Evolutionary conservation across 2,888 invertebrate genomes (phyloP).

Genomic region (Poecilobothrus nobilitatus): DNA sequence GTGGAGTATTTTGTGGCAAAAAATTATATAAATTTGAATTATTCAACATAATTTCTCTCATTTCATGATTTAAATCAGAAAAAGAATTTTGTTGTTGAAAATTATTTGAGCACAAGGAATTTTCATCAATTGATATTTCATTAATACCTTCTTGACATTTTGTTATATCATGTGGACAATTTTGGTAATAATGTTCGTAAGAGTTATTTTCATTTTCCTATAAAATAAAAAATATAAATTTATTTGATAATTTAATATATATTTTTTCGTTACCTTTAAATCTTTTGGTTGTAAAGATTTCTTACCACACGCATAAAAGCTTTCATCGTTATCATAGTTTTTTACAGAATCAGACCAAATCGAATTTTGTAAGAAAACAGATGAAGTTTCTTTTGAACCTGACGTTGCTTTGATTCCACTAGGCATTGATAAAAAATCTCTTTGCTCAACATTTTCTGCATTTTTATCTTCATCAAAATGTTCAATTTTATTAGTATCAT

Average conservation of each 20-base stretch:
- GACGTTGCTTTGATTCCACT: conserved; percentile 19
- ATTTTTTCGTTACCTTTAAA: conserved; percentile 15
- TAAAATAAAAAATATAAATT: not conserved
- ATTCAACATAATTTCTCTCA: conserved; percentile 21
- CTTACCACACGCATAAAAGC: conserved; percentile 32
- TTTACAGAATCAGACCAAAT: conserved; percentile 46
- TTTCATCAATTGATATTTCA: conserved; percentile 24
- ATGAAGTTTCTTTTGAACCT: conserved; percentile 25
- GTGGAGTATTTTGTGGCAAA: conserved; percentile 19
- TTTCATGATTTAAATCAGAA: conserved; percentile 16
- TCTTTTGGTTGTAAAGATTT: conserved; percentile 26
- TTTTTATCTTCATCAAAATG: conserved; percentile 28
- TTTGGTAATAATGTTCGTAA: conserved; percentile 19
- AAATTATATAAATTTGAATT: conserved; percentile 22
- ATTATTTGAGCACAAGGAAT: not conserved
- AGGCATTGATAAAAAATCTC: conserved; percentile 32
- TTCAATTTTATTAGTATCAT: conserved; percentile 26
- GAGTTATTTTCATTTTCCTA: conserved; percentile 20
- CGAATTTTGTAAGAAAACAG: conserved; percentile 47
- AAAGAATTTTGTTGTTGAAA: conserved; percentile 13
- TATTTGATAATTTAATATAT: too few relatives aligned
- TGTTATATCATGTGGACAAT: conserved; percentile 26
- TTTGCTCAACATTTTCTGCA: conserved; percentile 17
- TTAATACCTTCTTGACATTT: conserved; percentile 37
- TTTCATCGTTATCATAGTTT: conserved; percentile 32